These are phyloP conservation scores for Rhabdomys dilectus DNA, from an alignment of 2,113 vertebrate genomes.

Conservation along the genomic window DNA sequence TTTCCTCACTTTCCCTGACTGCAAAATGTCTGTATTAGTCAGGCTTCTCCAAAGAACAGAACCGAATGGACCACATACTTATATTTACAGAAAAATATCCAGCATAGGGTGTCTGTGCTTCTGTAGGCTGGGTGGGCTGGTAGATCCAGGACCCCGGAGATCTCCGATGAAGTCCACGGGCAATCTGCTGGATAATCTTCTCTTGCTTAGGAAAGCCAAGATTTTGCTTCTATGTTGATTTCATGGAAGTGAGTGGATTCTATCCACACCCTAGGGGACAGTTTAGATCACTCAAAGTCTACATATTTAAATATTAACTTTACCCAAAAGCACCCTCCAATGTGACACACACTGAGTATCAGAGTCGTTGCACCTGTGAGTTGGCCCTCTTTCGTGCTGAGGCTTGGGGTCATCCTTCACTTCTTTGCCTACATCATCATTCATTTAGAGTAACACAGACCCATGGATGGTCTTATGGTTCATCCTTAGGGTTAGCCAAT, in stretches of 20 bases:
- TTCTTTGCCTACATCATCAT: not conserved
- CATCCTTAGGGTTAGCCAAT: not conserved
- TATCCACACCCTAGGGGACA: not conserved
- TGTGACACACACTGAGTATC: not conserved
- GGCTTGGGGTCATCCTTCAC: not conserved
- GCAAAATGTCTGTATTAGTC: not conserved
- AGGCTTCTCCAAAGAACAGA: not conserved
- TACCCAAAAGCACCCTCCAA: not conserved
- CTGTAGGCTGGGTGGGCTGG: not conserved
- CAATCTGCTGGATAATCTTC: not conserved
- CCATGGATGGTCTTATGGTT: not conserved
- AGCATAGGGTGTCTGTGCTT: not conserved
- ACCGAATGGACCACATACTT: not conserved
- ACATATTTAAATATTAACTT: not conserved
- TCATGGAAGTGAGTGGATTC: not conserved
- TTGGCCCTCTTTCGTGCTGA: not conserved
- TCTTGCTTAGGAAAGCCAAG: not conserved
- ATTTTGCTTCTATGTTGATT: not conserved
- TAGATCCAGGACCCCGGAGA: not conserved
- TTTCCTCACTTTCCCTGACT: not conserved
- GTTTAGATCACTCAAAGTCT: not conserved
- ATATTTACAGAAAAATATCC: not conserved
- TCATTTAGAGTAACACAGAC: not conserved
- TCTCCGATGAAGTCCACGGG: not conserved
- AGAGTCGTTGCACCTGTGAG: too few relatives aligned